Conservation (phyloP, 2,113 vertebrate genomes). For the Sarotherodon lohbergeri region DNA sequence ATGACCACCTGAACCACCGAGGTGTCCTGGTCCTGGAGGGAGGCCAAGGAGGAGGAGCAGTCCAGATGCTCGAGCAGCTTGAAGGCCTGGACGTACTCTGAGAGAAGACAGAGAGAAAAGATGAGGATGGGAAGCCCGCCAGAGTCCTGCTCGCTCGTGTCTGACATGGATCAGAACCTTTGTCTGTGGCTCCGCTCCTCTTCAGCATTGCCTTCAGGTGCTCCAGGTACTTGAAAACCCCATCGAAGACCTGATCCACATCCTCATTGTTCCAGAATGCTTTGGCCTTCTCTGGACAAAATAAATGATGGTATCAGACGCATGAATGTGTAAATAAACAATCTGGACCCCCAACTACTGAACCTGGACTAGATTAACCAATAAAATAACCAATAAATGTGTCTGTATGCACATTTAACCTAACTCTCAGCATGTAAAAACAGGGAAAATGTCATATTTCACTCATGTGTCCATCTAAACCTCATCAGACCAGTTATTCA, state of each 20-base stretch:
- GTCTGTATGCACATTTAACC: too few relatives aligned
- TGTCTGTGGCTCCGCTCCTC: constrained; percentile 51
- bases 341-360: not conserved
- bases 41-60: not conserved
- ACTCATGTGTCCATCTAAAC: not conserved
- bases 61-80: constrained; percentile 53
- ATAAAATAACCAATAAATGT: not conserved
- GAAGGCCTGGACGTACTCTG: constrained; percentile 64
- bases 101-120: not conserved
- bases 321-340: not conserved
- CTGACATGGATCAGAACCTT: constrained; percentile 25
- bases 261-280: constrained; percentile 60
- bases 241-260: constrained; percentile 53
- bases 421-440: not conserved
- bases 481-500: not conserved
- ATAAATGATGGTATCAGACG: not conserved
- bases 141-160: fast-evolving
- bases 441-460: not conserved
- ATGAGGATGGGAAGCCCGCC: not conserved
- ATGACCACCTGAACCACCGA: constrained; percentile 52
- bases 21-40: not conserved
- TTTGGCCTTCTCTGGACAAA: constrained; percentile 58
- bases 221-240: constrained; percentile 22
- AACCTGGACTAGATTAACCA: not conserved
- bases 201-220: constrained; percentile 53